A percentile compares a stretch with the other conserved stretches of the same genome.
Conservation (phyloP, 2,113 vertebrate species). For the Pardalotus punctatus region DNA sequence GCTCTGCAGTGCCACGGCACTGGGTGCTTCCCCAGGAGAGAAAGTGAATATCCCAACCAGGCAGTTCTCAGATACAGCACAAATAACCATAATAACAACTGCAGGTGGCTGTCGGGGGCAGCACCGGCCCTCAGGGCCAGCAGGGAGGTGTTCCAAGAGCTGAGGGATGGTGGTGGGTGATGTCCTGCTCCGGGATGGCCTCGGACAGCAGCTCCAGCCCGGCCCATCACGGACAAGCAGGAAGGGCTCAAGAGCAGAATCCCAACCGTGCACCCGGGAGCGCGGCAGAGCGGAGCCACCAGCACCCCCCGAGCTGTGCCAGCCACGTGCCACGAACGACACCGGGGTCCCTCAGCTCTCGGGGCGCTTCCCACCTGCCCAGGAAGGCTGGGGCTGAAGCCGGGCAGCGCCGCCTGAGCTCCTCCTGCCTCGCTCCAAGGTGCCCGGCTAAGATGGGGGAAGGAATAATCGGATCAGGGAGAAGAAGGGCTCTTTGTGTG, state of each 20-base stretch:
- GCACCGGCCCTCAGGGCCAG: rapidly evolving
- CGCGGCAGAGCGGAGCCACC: not conserved
- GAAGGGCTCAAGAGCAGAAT: not conserved
- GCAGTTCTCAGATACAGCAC: rapidly evolving
- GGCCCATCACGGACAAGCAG: rapidly evolving
- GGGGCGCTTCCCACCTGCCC: not conserved
- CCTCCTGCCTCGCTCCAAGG: not conserved
- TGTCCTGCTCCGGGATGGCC: not conserved
- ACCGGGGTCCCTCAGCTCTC: rapidly evolving
- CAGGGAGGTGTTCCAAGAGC: rapidly evolving
- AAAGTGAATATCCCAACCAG: not conserved
- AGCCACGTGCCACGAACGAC: not conserved
- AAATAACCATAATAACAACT: rapidly evolving
- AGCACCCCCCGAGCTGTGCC: not conserved
- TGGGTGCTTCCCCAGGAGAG: rapidly evolving
- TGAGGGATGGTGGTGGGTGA: not conserved
- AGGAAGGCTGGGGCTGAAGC: not conserved
- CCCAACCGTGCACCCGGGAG: rapidly evolving
- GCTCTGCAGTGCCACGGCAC: not conserved
- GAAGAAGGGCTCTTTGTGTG: conserved; percentile 2
- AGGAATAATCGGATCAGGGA: conserved; percentile 20
- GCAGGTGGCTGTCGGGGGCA: rapidly evolving
- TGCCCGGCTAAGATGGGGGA: not conserved
- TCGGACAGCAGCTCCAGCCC: not conserved
- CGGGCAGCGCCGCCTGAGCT: not conserved